A percentile compares a stretch with the other conserved stretches of the same genome.
Evolutionary conservation across 1,140 invertebrate species (phyloP).

Genomic region (Hydropsyche tenuis): DNA sequence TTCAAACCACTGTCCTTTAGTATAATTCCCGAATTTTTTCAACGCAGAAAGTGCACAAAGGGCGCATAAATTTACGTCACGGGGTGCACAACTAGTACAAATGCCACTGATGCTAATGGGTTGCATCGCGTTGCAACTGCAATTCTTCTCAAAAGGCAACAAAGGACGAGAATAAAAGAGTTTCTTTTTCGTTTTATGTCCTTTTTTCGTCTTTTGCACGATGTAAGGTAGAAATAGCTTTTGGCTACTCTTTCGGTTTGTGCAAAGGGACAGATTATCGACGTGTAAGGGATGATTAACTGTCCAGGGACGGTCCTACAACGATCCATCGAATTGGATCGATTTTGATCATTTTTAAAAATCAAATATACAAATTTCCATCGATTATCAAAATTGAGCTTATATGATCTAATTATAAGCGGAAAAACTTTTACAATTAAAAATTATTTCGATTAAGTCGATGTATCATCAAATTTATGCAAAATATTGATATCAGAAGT

Average conservation of each 20-base stretch:
- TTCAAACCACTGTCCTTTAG: background rate
- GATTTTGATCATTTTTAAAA: background rate
- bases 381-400: no score
- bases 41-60: background rate
- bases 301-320: background rate
- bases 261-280: conserved; percentile 21
- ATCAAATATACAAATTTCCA: no score
- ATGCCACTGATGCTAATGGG: conserved; percentile 21
- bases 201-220: background rate
- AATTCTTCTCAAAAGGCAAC: background rate
- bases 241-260: background rate
- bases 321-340: background rate
- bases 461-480: no score
- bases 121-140: conserved; percentile 1
- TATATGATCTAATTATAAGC: no score
- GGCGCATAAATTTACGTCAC: conserved; percentile 3
- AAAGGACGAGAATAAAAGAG: background rate
- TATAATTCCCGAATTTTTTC: background rate
- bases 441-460: no score
- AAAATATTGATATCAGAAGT: no score
- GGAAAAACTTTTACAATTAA: no score
- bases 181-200: background rate
- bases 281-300: conserved; percentile 7
- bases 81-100: conserved; percentile 4
- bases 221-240: no score